Conservation (phyloP, 2,113 vertebrate species). For the Bothrops jararaca region DNA sequence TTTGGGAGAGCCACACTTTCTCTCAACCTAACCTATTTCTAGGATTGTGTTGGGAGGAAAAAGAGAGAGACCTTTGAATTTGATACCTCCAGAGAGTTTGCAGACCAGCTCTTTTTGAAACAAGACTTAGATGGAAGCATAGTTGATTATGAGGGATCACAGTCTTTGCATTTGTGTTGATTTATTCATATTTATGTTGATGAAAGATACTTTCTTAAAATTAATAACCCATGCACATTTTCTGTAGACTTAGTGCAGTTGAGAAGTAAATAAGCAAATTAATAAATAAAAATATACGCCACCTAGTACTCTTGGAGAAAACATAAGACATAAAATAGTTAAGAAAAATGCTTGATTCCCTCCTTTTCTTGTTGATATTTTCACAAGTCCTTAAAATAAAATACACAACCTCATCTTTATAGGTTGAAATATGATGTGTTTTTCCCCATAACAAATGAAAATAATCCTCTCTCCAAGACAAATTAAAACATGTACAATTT, state of each 20-base stretch:
- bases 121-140: background rate
- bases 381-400: background rate
- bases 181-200: background rate
- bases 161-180: background rate
- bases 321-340: background rate
- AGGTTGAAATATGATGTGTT: background rate
- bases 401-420: background rate
- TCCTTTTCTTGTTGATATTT: background rate
- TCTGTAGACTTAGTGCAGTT: background rate
- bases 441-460: background rate
- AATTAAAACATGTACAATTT: slow-evolving; percentile 29
- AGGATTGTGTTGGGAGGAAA: background rate
- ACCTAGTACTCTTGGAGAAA: background rate
- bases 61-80: background rate
- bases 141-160: background rate
- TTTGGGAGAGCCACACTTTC: background rate
- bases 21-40: background rate
- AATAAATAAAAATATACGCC: background rate
- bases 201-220: background rate
- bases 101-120: background rate
- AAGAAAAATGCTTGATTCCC: background rate
- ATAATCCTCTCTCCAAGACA: slow-evolving; percentile 15
- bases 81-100: background rate
- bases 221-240: background rate
- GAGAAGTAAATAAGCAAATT: background rate